Evolutionary conservation across 1,140 invertebrate genomes (phyloP).

Genomic region (Microplitis demolitor): DNA sequence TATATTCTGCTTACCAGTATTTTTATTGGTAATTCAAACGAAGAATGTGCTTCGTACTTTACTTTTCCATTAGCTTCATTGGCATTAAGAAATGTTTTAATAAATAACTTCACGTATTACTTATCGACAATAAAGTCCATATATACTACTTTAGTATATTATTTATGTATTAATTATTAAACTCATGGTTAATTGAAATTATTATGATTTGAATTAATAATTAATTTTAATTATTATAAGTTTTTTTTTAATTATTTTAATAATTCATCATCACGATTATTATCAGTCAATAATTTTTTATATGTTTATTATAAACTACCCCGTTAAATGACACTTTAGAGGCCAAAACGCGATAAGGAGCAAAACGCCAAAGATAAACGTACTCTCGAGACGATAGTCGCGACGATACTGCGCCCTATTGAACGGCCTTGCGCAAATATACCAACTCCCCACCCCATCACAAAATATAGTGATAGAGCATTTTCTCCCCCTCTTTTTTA

Average conservation of each 20-base stretch:
- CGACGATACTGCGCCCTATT: conserved; percentile 61
- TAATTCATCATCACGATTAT: not conserved
- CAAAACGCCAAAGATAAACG: conserved; percentile 19
- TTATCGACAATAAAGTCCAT: not conserved
- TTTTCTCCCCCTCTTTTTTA: conserved; percentile 1
- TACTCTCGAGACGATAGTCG: conserved; percentile 48
- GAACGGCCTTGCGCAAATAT: conserved; percentile 61
- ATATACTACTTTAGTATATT: not conserved
- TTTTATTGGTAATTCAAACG: not conserved
- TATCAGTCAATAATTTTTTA: not conserved
- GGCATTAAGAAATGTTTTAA: not conserved
- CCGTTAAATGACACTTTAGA: conserved; percentile 7
- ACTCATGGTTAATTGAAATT: not conserved
- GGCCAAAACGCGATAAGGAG: not conserved
- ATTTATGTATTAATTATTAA: not conserved
- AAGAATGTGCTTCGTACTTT: not conserved
- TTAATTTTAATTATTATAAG: not conserved
- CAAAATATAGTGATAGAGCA: not conserved
- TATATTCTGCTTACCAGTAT: not conserved
- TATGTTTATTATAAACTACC: not conserved
- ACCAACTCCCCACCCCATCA: conserved; percentile 53
- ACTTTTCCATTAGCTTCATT: not conserved
- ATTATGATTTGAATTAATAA: not conserved
- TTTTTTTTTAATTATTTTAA: not conserved
- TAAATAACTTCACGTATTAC: not conserved